Percentiles rank a stretch among this genome's conserved stretches.
These are phyloP conservation scores for Lophius piscatorius DNA, from an alignment of 2,113 vertebrate species.

Conservation along the genomic window DNA sequence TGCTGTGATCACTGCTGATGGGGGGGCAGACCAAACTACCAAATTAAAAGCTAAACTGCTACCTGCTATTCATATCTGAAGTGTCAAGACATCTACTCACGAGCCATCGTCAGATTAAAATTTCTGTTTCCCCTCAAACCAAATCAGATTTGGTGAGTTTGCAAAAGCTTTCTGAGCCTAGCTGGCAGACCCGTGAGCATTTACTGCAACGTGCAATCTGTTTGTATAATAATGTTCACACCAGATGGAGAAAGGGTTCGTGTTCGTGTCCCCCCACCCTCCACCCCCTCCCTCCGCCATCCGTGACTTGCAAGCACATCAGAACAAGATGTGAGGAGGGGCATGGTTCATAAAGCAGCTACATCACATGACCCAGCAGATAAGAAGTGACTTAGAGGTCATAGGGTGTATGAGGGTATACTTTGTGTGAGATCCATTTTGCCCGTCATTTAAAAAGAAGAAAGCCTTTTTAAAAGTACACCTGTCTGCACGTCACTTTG, in stretches of 20 bases:
- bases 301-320: conserved; percentile 11
- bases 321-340: conserved; percentile 15
- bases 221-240: conserved; percentile 17
- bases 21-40: too few species aligned
- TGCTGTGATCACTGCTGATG: too few species aligned
- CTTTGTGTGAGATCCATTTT: too few species aligned
- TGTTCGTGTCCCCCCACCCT: too few species aligned
- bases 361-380: conserved; percentile 19
- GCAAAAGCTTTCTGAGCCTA: conserved; percentile 15
- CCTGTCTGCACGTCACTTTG: neutral
- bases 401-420: conserved; percentile 10
- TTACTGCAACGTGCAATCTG: conserved; percentile 20
- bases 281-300: neutral
- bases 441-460: neutral
- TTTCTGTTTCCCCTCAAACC: too few species aligned
- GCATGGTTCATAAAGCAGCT: conserved; percentile 2
- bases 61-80: too few species aligned
- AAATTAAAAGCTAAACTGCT: too few species aligned
- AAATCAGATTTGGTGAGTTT: conserved; percentile 7
- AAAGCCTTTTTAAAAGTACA: neutral
- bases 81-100: too few species aligned
- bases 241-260: conserved; percentile 21
- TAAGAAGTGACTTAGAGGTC: conserved; percentile 10
- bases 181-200: neutral
- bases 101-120: too few species aligned